These are phyloP conservation scores for Scalopus aquaticus DNA, from an alignment of 2,113 vertebrate species.

Conservation along the genomic window DNA sequence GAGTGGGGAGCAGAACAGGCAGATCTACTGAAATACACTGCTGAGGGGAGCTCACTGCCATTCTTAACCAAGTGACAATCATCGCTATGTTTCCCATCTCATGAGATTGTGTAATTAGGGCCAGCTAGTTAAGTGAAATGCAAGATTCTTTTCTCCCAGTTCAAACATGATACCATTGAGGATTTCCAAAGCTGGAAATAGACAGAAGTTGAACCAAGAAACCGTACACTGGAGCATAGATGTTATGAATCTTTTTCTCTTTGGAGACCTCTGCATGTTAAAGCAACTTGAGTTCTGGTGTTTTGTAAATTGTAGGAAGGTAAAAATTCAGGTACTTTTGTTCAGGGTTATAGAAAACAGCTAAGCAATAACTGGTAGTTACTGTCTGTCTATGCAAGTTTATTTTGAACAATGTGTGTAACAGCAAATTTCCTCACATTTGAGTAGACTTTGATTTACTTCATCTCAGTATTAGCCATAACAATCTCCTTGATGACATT, in stretches of 20 bases:
- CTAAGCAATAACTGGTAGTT: not conserved
- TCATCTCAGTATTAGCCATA: not conserved
- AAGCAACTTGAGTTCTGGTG: not conserved
- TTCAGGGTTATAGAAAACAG: not conserved
- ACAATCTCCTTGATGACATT: not conserved
- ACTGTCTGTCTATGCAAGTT: not conserved
- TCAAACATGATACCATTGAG: not conserved
- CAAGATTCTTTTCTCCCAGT: slow-evolving; percentile 2
- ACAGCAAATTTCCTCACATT: slow-evolving; percentile 9
- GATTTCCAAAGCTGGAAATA: slow-evolving; percentile 30
- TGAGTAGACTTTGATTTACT: not conserved
- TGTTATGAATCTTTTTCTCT: not conserved
- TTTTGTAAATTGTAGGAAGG: not conserved
- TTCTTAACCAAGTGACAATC: slow-evolving; percentile 46
- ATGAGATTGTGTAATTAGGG: not conserved
- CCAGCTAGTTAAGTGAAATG: slow-evolving; percentile 16
- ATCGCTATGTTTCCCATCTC: slow-evolving; percentile 1
- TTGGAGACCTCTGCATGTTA: not conserved
- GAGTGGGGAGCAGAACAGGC: too few species aligned
- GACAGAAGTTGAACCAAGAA: not conserved
- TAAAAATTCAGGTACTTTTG: not conserved
- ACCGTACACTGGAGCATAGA: not conserved
- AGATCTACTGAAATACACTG: too few species aligned
- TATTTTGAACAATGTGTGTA: not conserved
- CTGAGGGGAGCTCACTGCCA: not conserved